Evolutionary conservation across 2,113 vertebrate species (phyloP).

Genomic region (Crotalus viridis): DNA sequence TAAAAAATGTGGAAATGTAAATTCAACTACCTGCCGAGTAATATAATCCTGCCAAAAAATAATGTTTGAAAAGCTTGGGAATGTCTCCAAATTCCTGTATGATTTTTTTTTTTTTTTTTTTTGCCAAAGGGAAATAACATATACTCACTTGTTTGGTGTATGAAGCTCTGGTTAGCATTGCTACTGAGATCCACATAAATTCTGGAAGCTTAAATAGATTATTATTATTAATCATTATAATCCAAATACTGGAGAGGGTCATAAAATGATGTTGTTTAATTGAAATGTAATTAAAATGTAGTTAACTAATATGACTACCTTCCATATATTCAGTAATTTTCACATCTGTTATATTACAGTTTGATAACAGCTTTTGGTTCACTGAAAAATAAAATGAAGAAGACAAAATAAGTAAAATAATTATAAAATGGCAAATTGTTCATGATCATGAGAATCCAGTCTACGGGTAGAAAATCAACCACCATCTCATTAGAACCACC

Average conservation of each 20-base stretch:
- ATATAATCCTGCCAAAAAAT: background rate
- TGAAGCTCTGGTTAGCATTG: conserved; percentile 1
- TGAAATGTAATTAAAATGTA: conserved; percentile 26
- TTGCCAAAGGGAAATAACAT: background rate
- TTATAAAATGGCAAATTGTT: background rate
- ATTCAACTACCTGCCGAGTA: background rate
- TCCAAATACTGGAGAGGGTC: background rate
- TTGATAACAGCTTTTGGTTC: background rate
- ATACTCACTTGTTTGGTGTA: conserved; percentile 4
- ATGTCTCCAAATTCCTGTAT: background rate
- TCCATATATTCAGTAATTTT: background rate
- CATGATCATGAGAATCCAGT: background rate
- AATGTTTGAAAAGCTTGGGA: background rate
- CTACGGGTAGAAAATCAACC: background rate
- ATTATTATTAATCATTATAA: background rate
- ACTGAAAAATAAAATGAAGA: background rate
- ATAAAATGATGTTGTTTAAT: conserved; percentile 16
- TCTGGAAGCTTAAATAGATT: conserved; percentile 23
- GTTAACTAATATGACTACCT: background rate
- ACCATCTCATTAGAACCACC: background rate
- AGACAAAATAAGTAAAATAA: background rate
- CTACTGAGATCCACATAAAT: conserved; percentile 24
- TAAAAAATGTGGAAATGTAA: background rate
- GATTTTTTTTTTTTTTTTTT: background rate
- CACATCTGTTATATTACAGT: background rate